Evolutionary conservation across 2,888 invertebrate species (phyloP).

Genomic region (Caenorhabditis panamensis): DNA sequence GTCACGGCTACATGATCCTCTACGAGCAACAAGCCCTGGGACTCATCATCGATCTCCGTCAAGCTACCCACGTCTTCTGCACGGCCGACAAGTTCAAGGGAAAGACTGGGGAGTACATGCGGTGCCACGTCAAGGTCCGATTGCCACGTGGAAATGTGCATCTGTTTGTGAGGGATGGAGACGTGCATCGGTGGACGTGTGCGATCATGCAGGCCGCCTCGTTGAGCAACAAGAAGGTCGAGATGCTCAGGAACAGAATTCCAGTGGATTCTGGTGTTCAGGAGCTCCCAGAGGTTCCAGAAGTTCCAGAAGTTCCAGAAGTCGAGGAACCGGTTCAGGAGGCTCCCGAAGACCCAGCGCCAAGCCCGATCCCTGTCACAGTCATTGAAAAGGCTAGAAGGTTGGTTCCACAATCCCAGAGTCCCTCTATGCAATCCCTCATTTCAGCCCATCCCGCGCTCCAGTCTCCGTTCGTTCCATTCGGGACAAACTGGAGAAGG

Average conservation of each 20-base stretch:
- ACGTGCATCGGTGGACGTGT: slow-evolving; percentile 47
- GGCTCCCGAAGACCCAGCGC: neutral
- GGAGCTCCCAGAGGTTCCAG: no score
- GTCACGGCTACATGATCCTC: slow-evolving; percentile 47
- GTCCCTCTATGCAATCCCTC: no score
- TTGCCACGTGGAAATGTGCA: slow-evolving; percentile 49
- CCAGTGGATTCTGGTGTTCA: no score
- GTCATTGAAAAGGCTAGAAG: slow-evolving; percentile 17
- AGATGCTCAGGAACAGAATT: neutral
- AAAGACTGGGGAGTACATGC: neutral
- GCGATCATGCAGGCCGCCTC: slow-evolving; percentile 37
- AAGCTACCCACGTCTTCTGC: slow-evolving; percentile 20
- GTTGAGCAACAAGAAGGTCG: neutral
- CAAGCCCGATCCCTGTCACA: neutral
- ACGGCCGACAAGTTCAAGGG: slow-evolving; percentile 25
- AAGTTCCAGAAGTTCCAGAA: neutral
- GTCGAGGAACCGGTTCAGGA: neutral
- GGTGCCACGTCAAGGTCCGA: slow-evolving; percentile 57
- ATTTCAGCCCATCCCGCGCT: slow-evolving; percentile 8
- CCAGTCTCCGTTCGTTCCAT: slow-evolving; percentile 28
- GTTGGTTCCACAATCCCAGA: neutral
- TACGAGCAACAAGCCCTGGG: slow-evolving; percentile 33
- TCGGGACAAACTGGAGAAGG: slow-evolving; percentile 39
- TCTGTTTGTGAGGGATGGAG: slow-evolving; percentile 38
- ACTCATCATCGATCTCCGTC: slow-evolving; percentile 46